These are phyloP conservation scores for Monochamus alternatus DNA, from an alignment of 2,888 invertebrate species.

Conservation along the genomic window DNA sequence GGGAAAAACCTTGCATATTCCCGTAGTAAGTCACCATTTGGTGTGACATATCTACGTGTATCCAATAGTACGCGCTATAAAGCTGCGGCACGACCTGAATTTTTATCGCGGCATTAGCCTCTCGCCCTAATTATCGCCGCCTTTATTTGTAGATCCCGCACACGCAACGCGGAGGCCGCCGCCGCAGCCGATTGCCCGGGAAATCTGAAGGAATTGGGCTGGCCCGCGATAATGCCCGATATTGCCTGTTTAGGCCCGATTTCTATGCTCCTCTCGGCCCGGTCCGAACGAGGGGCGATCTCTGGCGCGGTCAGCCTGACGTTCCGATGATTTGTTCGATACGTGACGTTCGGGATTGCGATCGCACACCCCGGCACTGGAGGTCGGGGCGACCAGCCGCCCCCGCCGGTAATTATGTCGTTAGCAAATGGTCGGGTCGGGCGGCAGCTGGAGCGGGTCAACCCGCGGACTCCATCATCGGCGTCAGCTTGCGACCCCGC, in stretches of 20 bases:
- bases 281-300: slow-evolving; percentile 64
- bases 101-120: slow-evolving; percentile 50
- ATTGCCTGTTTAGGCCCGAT: slow-evolving; percentile 69
- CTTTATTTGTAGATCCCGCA: slow-evolving; percentile 33
- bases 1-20: slow-evolving; percentile 3
- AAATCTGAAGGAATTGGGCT: slow-evolving; percentile 68
- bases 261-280: slow-evolving; percentile 69
- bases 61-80: slow-evolving; percentile 19
- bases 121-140: slow-evolving; percentile 53
- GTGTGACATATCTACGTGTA: slow-evolving; percentile 5
- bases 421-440: slow-evolving; percentile 66
- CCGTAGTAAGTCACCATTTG: neutral
- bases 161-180: slow-evolving; percentile 48
- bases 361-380: slow-evolving; percentile 43
- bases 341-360: slow-evolving; percentile 64
- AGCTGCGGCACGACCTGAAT: slow-evolving; percentile 37
- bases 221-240: slow-evolving; percentile 65
- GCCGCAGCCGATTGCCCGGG: slow-evolving; percentile 63
- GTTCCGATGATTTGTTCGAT: slow-evolving; percentile 70
- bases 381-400: slow-evolving; percentile 23
- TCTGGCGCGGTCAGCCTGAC: slow-evolving; percentile 66
- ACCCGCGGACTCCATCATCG: slow-evolving; percentile 67
- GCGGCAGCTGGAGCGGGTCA: slow-evolving; percentile 67
- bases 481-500: slow-evolving; percentile 71
- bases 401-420: slow-evolving; percentile 67